Evolutionary conservation across 2,113 vertebrate genomes (phyloP), one percentile per base, ranked within the genome.

Genomic region (Prietella phreatophila): DNA sequence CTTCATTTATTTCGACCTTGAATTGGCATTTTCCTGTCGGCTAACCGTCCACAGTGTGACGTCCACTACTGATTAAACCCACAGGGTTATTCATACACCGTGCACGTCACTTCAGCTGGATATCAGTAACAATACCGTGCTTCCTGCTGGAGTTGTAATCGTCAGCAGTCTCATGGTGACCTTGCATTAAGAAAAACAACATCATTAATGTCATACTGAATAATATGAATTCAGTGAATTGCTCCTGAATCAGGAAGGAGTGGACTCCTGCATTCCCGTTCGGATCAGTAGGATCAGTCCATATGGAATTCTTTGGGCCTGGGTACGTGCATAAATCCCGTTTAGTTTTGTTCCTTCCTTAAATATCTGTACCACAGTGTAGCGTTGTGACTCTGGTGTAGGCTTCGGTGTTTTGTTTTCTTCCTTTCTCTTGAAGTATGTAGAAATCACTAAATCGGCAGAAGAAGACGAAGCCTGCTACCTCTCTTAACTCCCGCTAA

Each of bases 1-100:
- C 47, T 84, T 30, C 63, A 69, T 69, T 55, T 84, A 11, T 55
- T 55, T 33, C 2, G 63, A 69, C 83, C 83, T 84, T 84, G 61
- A 71, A 3, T 14, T 25, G 19, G 0, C 10, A 25, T 71, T 69
- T 60, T 33, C 13, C 47, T 30, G n/a, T 42, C 6, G 0, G 58
- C 22, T 39, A 14, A 5, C 22, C 0, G 33, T 39, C 53, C 55
- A 14, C 55, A 5, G 19, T 27, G n/a, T 30, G 42, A 27, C 33
- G 33, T 39, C 25, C 22, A 47, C 20, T 47, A 33, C 27, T 71
- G 61, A 84, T 69, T 84, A 84, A 55, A 84, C 63, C 55, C 82
- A 81, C 33, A 27, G 56, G 6, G 80, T 58, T 36, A 56, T 25
- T 33, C 30, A 33, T 60, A 20, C 79, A 60, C 30, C 2, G 0